These are phyloP conservation scores for Nyctibius bracteatus DNA, from an alignment of 2,113 vertebrate genomes.

Conservation along the genomic window DNA sequence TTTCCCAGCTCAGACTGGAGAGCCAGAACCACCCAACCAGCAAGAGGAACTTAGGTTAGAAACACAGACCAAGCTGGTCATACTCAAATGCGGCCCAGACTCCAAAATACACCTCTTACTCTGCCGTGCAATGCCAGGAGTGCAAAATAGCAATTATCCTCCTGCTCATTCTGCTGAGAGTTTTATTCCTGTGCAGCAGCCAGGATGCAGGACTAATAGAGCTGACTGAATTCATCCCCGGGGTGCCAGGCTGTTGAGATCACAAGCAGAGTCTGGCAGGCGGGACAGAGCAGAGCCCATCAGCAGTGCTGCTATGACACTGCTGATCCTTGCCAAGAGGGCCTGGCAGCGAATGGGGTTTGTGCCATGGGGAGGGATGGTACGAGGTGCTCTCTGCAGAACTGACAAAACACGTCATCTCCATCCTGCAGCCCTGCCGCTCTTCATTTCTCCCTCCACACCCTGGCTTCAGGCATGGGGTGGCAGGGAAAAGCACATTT, in stretches of 20 bases:
- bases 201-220: background rate
- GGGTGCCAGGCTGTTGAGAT: background rate
- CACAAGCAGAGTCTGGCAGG: background rate
- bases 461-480: background rate
- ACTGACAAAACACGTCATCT: background rate
- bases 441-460: background rate
- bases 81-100: background rate
- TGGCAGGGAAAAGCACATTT: background rate
- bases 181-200: background rate
- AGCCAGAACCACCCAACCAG: rapidly evolving
- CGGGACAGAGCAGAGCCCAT: background rate
- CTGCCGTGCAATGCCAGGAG: background rate
- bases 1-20: background rate
- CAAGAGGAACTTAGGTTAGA: background rate
- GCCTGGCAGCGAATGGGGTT: rapidly evolving
- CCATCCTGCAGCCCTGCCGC: background rate
- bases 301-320: background rate
- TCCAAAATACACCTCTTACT: background rate
- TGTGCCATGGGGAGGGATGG: background rate
- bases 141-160: background rate
- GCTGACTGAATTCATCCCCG: background rate
- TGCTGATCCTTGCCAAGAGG: background rate
- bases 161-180: background rate
- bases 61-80: background rate
- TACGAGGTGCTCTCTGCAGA: background rate